These are phyloP conservation scores for Ageneiosus marmoratus DNA, from an alignment of 2,113 vertebrate genomes.

Conservation along the genomic window DNA sequence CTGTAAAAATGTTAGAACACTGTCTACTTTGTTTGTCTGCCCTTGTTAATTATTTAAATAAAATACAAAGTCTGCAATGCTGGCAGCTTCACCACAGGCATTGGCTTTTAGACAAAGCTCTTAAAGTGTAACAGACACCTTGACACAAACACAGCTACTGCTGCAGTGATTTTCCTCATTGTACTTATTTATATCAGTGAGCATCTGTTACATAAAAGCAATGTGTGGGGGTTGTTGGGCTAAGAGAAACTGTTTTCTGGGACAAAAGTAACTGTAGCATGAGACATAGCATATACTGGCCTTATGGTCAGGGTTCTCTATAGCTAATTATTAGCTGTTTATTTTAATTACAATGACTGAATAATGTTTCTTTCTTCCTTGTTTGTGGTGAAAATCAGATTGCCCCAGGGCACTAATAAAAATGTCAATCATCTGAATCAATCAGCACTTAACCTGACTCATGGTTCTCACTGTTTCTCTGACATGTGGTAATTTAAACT, in stretches of 20 bases:
- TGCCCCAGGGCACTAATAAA: not conserved
- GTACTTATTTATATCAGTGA: not conserved
- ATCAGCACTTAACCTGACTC: not conserved
- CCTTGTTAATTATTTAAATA: slow-evolving; percentile 71
- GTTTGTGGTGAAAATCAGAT: not conserved
- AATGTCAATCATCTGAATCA: slow-evolving; percentile 10
- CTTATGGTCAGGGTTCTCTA: not conserved
- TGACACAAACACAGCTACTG: slow-evolving; percentile 46
- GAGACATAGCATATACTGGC: not conserved
- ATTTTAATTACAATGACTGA: not conserved
- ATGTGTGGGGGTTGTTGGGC: not conserved
- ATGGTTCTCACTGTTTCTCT: not conserved
- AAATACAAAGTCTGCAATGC: slow-evolving; percentile 55
- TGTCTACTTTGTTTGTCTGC: slow-evolving; percentile 64
- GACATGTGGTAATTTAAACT: slow-evolving; percentile 1
- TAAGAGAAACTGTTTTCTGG: not conserved
- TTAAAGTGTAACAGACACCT: slow-evolving; percentile 54
- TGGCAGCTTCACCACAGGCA: slow-evolving; percentile 57
- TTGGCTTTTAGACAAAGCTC: slow-evolving; percentile 27
- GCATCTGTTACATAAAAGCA: not conserved
- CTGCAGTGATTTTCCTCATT: not conserved
- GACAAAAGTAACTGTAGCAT: not conserved
- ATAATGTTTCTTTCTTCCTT: not conserved
- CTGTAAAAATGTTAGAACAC: slow-evolving; percentile 62
- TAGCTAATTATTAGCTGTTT: not conserved